Evolutionary conservation across 2,888 invertebrate genomes (phyloP), one percentile per base, ranked within the genome.

Genomic region (Mimas tiliae): DNA sequence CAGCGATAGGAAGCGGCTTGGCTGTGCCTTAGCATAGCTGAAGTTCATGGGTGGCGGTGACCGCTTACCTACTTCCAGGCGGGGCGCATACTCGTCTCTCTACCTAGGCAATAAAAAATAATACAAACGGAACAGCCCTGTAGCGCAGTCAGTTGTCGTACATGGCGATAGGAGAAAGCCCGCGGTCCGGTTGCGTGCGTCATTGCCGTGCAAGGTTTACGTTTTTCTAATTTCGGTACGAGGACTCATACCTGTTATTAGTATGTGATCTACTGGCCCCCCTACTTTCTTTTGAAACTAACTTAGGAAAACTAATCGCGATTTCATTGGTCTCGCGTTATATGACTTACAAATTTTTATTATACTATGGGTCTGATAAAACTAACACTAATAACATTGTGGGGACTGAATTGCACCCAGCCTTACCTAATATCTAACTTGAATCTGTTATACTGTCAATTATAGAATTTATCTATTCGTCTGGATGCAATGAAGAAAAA

Each of bases 191-290:
- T 87, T 83, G 87, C 89, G 87, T 88, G 81, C 80, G 81, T 84
- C 77, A 80, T 81, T 82, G 82, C 87, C 86, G 82, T 85, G 88
- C 86, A 89, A 91, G 90, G 89, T 91, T 91, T 86, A 86, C 86
- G 85, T 89, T 89, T 90, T 89, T 90, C 90, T 89, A 83, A 89
- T 90, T 91, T 91, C 86, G 90, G 87, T 86, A 79, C 76, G 84
- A 87, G 82, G 86, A 83, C 80, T 81, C 75, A 78, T 77, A 87
- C 87, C 81, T 81, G 87, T 80, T 82, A 83, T 85, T 85, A 86
- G 84, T 77, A 77, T 80, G 75, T 77, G 78, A 78, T 76, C 78
- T 80, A 82, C 79, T 75, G 70, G 79, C 76, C 42, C 77, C 42
- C 77, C 73, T 77, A 85, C 91, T 90, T 90, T 92, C 89, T 85